Evolutionary conservation across 2,888 invertebrate genomes (phyloP), one percentile per base, ranked within the genome.

Genomic region (Aphidius colemani): DNA sequence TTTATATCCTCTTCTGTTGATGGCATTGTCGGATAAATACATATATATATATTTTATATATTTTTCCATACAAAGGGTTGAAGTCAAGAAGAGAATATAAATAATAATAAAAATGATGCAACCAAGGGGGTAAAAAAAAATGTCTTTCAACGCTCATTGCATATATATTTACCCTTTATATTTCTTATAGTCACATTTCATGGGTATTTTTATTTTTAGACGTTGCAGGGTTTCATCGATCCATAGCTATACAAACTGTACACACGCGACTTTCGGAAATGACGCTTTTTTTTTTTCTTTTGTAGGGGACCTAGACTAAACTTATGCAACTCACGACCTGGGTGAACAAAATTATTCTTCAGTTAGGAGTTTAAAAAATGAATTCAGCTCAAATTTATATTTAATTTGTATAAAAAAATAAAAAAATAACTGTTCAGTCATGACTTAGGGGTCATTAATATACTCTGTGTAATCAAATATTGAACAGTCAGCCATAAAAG

Each of bases 91-190:
- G 63, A 53, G 67, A 18, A 63, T 59, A 63, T 55, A 58, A 59
- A 64, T 45, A 7, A 45, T 46, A 57, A 45, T 46, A 57, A 45
- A 46, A n/a, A 18, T 7, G 43, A 55, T 57, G 46, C 57, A 46
- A 46, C 48, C 39, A 11, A 30, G 40, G 57, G 70, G 71, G 72
- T 72, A 67, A 72, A 69, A 66, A 59, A 68, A 67, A 66, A 45
- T 61, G 61, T 50, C 53, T 50, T 57, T 30, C 50, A 45, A 59
- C 56, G 46, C 6, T 9, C n/a, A 40, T 46, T 30, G 30, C 46
- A 64, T 66, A 63, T 64, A 64, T 64, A 69, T 64, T 65, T 71
- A 69, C 71, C 69, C 66, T 66, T 71, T 69, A 70, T 66, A 68
- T 71, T 65, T 30, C 64, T 30, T 39, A 45, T 10, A 45, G 45